Percentiles rank a stretch among this genome's conserved stretches.
Conservation (phyloP, 2,888 invertebrate genomes). For the Ichneumon xanthorius region DNA sequence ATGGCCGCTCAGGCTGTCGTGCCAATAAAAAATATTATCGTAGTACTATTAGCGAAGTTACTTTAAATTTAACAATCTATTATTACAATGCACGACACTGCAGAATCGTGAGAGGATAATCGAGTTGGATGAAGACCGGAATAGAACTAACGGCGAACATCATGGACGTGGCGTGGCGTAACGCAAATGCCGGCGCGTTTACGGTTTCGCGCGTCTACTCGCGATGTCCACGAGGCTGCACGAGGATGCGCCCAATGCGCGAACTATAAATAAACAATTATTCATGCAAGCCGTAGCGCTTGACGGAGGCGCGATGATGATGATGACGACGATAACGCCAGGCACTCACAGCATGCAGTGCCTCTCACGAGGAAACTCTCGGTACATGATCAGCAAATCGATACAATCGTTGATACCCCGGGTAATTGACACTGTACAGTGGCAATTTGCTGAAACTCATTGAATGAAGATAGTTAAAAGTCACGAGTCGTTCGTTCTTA, state of each 20-base stretch:
- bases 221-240: constrained; percentile 15
- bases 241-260: background rate
- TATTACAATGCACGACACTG: no score
- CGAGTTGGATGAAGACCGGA: no score
- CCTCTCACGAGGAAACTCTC: background rate
- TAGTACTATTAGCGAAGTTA: no score
- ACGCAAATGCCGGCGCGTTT: background rate
- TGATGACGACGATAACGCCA: constrained; percentile 12
- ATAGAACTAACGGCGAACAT: no score
- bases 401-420: background rate
- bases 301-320: background rate
- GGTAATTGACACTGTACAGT: background rate
- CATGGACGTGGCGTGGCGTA: background rate
- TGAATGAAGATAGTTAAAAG: background rate
- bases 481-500: no score
- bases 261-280: constrained; percentile 36
- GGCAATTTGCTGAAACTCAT: background rate
- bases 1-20: no score
- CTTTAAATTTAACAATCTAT: no score
- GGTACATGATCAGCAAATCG: background rate
- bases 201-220: constrained; percentile 25
- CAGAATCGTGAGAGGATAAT: no score
- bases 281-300: constrained; percentile 24
- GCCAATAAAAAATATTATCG: no score
- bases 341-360: background rate